phyloP scores from a whole-genome alignment of 1,140 invertebrate species.

The Euura saliciscinereae region DNA sequence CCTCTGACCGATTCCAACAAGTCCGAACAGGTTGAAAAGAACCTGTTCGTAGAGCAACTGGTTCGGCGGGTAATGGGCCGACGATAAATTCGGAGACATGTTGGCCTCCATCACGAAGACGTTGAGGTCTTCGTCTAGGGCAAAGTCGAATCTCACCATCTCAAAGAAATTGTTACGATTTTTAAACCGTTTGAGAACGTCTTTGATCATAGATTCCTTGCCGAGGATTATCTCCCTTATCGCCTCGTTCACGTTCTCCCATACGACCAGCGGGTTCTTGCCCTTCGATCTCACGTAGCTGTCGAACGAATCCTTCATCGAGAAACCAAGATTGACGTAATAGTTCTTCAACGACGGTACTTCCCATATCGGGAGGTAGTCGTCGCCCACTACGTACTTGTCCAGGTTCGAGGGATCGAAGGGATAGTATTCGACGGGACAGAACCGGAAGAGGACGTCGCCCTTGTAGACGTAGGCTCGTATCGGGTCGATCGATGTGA shows the following conservation, averaged over 20 bases:
- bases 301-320: slow-evolving; percentile 89
- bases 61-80: slow-evolving; percentile 89
- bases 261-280: slow-evolving; percentile 76
- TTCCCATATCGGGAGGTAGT: slow-evolving; percentile 94
- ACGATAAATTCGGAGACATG: slow-evolving; percentile 97
- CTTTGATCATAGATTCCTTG: slow-evolving; percentile 75
- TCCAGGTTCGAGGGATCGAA: slow-evolving; percentile 82
- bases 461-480: slow-evolving; percentile 89
- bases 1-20: slow-evolving; percentile 77
- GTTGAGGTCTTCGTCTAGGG: slow-evolving; percentile 86
- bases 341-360: slow-evolving; percentile 82
- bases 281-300: slow-evolving; percentile 74
- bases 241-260: slow-evolving; percentile 81
- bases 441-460: slow-evolving; percentile 92
- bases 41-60: slow-evolving; percentile 92
- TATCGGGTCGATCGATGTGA: slow-evolving; percentile 91
- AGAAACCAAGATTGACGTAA: slow-evolving; percentile 78
- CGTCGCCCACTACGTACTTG: slow-evolving; percentile 94
- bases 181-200: slow-evolving; percentile 58
- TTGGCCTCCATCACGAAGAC: slow-evolving; percentile 95
- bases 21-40: slow-evolving; percentile 81
- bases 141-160: slow-evolving; percentile 92
- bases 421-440: slow-evolving; percentile 89
- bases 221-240: slow-evolving; percentile 75
- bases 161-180: slow-evolving; percentile 85